Evolutionary conservation across 2,888 invertebrate genomes (phyloP), one percentile per base, ranked within the genome.

Genomic region (Scaptomyza parva): DNA sequence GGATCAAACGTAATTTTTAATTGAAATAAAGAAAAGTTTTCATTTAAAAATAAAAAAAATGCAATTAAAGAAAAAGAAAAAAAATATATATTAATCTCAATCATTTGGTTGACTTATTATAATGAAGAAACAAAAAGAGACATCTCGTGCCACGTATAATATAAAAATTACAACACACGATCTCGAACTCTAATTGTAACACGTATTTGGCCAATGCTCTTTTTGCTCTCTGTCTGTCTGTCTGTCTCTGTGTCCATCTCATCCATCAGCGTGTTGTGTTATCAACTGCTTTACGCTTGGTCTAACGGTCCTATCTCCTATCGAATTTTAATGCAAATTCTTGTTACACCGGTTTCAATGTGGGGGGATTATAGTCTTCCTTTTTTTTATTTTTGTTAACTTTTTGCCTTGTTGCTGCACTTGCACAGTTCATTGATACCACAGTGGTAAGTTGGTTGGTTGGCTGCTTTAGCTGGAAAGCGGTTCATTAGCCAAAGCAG

Each of bases 401-500:
- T 37, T 39, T 24, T n/a, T 24, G n/a, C 39, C 30, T 40, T 8
- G 33, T 45, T 75, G 67, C 65, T 75, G 67, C 65, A 65, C 51
- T 66, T 68, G 72, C 40, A 66, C 61, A 76, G 79, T 79, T 79
- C 82, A 82, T 71, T 82, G 86, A 77, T 79, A 78, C 79, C 59
- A 50, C 59, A 50, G 44, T 53, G 12, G 20, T 8, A 26, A 12
- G 33, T 17, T 47, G 20, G 37, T 18, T 11, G 37, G 22, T 30
- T 69, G 60, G 24, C 28, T 51, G 30, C 18, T 14, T 14, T 50
- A 35, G 18, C 44, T 47, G 69, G 61, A 74, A 75, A 75, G 75
- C 76, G 63, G 85, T 85, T 83, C 82, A 83, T 83, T 83, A 86
- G 78, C 80, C 80, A 86, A 76, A 74, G 82, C 82, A 82, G 85